Percentiles rank a stretch among this genome's conserved stretches.
These are phyloP conservation scores for Hemitrygon akajei DNA, from an alignment of 2,797 vertebrate genomes.

Conservation along the genomic window DNA sequence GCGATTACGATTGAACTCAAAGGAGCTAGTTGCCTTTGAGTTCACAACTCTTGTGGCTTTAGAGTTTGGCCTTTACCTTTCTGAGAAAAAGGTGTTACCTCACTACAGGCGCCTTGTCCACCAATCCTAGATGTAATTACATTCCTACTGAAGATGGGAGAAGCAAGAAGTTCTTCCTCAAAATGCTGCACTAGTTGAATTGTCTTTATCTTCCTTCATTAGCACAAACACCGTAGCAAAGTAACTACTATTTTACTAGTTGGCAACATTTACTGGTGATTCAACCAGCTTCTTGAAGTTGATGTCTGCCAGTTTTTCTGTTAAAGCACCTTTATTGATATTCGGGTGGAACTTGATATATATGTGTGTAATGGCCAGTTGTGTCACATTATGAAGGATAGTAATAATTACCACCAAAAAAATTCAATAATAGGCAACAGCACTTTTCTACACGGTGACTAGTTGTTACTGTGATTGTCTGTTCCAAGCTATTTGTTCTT, in stretches of 20 bases:
- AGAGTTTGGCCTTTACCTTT: conserved; percentile 94
- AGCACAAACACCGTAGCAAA: background rate
- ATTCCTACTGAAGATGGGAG: conserved; percentile 16
- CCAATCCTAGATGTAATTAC: conserved; percentile 66
- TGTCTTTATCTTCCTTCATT: background rate
- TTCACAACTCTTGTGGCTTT: conserved; percentile 90
- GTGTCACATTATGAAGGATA: background rate
- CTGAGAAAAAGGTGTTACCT: conserved; percentile 91
- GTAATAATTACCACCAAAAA: conserved; percentile 25
- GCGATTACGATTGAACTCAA: conserved; percentile 85
- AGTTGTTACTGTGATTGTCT: background rate
- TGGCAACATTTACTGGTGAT: background rate
- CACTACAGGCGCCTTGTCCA: conserved; percentile 88
- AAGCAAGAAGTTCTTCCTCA: background rate
- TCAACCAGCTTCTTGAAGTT: background rate
- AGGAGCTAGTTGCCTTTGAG: conserved; percentile 85
- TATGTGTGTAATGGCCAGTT: background rate
- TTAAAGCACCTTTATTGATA: conserved; percentile 24
- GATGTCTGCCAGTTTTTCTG: background rate
- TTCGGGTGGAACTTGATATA: background rate
- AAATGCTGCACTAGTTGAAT: conserved; percentile 34
- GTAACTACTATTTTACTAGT: background rate
- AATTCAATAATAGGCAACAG: conserved; percentile 30
- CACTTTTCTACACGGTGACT: background rate
- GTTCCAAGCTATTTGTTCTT: conserved; percentile 43